Conservation (phyloP, 2,113 vertebrate genomes). For the Psettodes erumei region DNA sequence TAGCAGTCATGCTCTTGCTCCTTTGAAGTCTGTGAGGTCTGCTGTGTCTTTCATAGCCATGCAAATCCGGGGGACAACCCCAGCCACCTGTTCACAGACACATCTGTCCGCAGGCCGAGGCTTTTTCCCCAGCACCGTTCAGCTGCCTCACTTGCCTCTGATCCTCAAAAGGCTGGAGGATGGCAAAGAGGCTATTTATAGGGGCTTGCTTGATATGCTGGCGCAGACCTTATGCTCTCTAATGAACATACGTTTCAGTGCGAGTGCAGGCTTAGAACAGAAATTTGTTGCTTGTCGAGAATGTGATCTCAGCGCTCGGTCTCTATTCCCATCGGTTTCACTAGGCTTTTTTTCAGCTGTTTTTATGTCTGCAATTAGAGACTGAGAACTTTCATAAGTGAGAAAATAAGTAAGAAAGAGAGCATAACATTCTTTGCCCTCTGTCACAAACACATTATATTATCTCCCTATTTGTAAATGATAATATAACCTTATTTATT, state of each 20-base stretch:
- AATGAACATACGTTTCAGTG: conserved; percentile 61
- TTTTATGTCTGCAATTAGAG: neutral
- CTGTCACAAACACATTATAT: neutral
- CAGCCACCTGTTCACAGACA: conserved; percentile 81
- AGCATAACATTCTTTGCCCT: neutral
- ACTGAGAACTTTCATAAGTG: neutral
- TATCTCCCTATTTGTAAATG: neutral
- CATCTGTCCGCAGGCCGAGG: conserved; percentile 77
- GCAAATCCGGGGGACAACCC: conserved; percentile 82
- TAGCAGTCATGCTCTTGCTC: conserved; percentile 73
- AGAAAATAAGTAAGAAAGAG: neutral
- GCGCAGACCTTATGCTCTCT: conserved; percentile 60
- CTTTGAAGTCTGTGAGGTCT: conserved; percentile 81
- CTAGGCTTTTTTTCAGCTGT: neutral
- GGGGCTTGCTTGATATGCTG: conserved; percentile 60
- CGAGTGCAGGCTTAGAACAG: conserved; percentile 6
- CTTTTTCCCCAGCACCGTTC: conserved; percentile 64
- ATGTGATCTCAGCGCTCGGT: neutral
- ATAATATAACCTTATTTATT: conserved; percentile 2
- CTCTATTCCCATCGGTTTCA: neutral
- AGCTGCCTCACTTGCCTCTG: conserved; percentile 72
- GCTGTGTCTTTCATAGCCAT: conserved; percentile 80
- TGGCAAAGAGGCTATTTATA: conserved; percentile 74
- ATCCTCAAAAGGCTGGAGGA: conserved; percentile 74
- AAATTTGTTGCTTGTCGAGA: conserved; percentile 22